phyloP scores from a whole-genome alignment of 2,113 vertebrate genomes.

The Cyprinodon brontotheroides region DNA sequence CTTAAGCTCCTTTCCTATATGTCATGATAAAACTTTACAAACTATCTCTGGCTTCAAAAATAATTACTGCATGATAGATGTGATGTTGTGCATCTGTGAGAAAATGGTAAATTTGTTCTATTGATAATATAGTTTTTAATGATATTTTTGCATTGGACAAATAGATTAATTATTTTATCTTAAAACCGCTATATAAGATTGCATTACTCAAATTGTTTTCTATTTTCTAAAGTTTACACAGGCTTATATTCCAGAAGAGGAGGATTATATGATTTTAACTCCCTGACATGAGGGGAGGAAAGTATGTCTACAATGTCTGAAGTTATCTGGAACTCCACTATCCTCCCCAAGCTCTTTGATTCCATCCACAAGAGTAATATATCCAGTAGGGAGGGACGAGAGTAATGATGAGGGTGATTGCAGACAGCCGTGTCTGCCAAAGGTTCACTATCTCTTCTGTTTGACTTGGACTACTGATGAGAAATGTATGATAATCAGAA shows the following conservation, averaged over 20 bases:
- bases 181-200: conserved; percentile 4
- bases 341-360: conserved; percentile 45
- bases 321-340: conserved; percentile 70
- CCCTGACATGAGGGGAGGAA: conserved; percentile 59
- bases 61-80: background rate
- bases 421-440: conserved; percentile 52
- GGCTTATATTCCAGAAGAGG: conserved; percentile 10
- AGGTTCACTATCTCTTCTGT: conserved; percentile 54
- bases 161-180: conserved; percentile 52
- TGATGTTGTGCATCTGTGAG: background rate
- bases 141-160: conserved; percentile 41
- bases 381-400: conserved; percentile 60
- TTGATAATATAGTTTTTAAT: background rate
- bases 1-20: conserved; percentile 28
- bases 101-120: background rate
- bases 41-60: conserved; percentile 9
- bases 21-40: background rate
- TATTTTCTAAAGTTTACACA: conserved; percentile 14
- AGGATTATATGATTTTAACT: conserved; percentile 60
- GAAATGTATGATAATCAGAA: conserved; percentile 37
- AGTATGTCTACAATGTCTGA: conserved; percentile 58
- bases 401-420: conserved; percentile 40
- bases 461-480: conserved; percentile 62
- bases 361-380: conserved; percentile 45
- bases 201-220: background rate